Percentiles rank a stretch among this genome's conserved stretches.
Evolutionary conservation across 1,140 invertebrate genomes (phyloP).

Genomic region (Drosophila kanapiae): DNA sequence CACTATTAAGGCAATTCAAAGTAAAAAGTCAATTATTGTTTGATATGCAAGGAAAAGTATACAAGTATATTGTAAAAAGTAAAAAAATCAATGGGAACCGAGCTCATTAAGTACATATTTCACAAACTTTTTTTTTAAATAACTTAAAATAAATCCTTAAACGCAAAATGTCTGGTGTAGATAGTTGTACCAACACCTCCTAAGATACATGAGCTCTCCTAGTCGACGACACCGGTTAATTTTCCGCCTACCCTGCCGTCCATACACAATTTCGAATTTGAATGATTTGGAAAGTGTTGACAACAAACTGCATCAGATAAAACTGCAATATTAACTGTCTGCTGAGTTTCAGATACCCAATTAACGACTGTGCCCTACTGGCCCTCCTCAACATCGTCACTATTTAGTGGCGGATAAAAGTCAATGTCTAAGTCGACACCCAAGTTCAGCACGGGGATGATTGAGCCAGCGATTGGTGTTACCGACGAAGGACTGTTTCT

Average conservation of each 20-base stretch:
- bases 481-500: background rate
- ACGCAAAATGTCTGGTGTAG: no score
- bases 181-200: background rate
- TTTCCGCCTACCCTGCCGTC: background rate
- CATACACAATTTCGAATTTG: background rate
- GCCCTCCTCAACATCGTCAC: no score
- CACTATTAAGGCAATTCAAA: no score
- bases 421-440: no score
- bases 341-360: background rate
- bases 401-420: background rate
- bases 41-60: no score
- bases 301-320: background rate
- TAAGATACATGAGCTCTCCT: background rate
- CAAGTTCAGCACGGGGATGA: no score
- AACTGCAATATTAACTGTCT: background rate
- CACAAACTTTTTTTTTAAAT: no score
- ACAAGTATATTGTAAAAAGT: no score
- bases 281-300: rapidly evolving
- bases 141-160: no score
- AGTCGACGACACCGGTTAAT: background rate
- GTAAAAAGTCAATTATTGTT: no score
- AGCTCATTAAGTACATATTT: no score
- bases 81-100: no score
- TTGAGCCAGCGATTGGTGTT: rapidly evolving
- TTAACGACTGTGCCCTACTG: background rate